Evolutionary conservation across 2,888 invertebrate genomes (phyloP).

Genomic region (Machimus atricapillus): DNA sequence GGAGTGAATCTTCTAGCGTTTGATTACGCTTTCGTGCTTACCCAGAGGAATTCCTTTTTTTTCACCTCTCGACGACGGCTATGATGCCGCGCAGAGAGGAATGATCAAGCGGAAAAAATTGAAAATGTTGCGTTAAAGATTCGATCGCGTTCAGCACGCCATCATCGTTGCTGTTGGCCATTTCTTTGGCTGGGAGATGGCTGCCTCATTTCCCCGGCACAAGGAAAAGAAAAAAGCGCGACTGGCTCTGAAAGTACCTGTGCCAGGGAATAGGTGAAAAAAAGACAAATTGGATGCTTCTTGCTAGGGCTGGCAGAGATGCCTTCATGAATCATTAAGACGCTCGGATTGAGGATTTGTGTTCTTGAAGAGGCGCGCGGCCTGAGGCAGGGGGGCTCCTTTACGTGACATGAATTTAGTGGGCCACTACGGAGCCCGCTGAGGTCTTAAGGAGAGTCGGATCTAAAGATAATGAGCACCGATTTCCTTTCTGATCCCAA

Average conservation of each 20-base stretch:
- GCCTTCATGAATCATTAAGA: not conserved
- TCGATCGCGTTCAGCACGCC: constrained; percentile 38
- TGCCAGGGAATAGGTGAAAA: constrained; percentile 4
- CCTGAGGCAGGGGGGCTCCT: not conserved
- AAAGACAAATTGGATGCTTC: constrained; percentile 28
- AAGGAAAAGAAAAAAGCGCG: not conserved
- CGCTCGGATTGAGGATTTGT: not conserved
- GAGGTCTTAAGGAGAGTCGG: not conserved
- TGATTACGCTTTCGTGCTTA: constrained; percentile 39
- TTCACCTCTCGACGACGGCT: not conserved
- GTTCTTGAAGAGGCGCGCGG: not conserved
- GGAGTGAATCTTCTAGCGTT: constrained; percentile 31
- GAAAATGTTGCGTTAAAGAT: constrained; percentile 40
- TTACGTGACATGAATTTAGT: constrained; percentile 27
- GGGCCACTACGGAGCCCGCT: not conserved
- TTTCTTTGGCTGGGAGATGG: not conserved
- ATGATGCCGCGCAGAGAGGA: not conserved
- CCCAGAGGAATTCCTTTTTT: constrained; percentile 33
- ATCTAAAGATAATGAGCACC: not conserved
- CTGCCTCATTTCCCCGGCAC: not conserved
- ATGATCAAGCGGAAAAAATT: constrained; percentile 39
- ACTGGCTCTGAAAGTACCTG: not conserved
- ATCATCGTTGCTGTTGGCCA: constrained; percentile 21
- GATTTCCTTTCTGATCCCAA: not conserved
- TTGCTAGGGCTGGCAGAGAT: not conserved